Conservation (phyloP, 2,113 vertebrate genomes). For the Rana temporaria region DNA sequence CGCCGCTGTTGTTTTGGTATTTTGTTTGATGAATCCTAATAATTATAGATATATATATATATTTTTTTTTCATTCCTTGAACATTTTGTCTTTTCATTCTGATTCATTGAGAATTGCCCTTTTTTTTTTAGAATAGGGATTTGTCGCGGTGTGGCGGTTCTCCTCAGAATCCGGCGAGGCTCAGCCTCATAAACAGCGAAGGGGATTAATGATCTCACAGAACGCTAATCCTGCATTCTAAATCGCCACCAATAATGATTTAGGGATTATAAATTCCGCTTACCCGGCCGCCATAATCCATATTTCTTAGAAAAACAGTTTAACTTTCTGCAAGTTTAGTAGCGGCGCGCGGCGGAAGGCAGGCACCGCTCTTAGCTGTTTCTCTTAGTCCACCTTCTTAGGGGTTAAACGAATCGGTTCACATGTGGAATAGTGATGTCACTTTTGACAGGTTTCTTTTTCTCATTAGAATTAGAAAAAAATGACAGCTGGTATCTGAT, state of each 20-base stretch:
- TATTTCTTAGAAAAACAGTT: background rate
- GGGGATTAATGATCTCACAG: conserved; percentile 27
- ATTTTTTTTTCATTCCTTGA: fast-evolving
- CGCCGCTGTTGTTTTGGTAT: conserved; percentile 93
- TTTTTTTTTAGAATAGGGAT: background rate
- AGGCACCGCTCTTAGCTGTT: too few relatives aligned
- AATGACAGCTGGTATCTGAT: too few relatives aligned
- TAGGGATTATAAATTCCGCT: background rate
- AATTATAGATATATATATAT: background rate
- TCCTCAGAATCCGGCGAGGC: background rate
- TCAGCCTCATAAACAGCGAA: background rate
- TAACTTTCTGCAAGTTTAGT: background rate
- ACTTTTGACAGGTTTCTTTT: too few relatives aligned
- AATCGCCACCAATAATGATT: background rate
- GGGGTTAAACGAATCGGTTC: too few relatives aligned
- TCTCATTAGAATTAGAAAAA: too few relatives aligned
- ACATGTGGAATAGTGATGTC: too few relatives aligned
- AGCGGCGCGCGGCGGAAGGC: too few relatives aligned
- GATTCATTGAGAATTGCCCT: background rate
- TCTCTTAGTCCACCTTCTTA: too few relatives aligned
- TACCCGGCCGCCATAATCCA: background rate
- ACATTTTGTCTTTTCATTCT: background rate
- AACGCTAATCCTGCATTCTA: background rate
- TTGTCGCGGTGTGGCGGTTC: background rate
- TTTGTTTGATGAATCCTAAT: conserved; percentile 60